phyloP scores from a whole-genome alignment of 2,113 vertebrate species.

The Eidolon helvum region DNA sequence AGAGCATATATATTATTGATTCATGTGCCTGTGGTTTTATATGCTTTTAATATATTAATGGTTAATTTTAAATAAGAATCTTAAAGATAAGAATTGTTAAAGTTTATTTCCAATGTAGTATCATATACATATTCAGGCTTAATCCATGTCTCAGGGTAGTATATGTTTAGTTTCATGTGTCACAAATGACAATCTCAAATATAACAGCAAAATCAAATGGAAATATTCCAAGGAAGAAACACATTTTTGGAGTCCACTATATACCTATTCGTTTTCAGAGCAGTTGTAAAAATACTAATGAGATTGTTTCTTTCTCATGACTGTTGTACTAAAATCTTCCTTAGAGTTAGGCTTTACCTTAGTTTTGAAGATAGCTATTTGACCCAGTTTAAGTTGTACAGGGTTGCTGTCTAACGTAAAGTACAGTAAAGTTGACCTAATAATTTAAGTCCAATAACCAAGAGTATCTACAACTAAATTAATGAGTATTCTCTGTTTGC shows the following conservation, averaged over 20 bases:
- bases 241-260: neutral
- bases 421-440: conserved; percentile 4
- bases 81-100: conserved; percentile 16
- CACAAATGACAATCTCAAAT: neutral
- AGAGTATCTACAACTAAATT: conserved; percentile 32
- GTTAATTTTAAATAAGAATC: conserved; percentile 40
- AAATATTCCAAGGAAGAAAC: conserved; percentile 22
- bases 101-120: neutral
- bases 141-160: neutral
- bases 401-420: conserved; percentile 20
- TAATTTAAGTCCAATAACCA: conserved; percentile 50
- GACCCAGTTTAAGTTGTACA: conserved; percentile 42
- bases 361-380: conserved; percentile 45
- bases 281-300: conserved; percentile 13
- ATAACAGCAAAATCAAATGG: neutral
- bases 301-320: neutral
- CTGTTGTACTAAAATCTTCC: neutral
- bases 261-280: conserved; percentile 5
- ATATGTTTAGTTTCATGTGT: conserved; percentile 29
- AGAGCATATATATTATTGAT: neutral
- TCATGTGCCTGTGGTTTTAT: conserved; percentile 26
- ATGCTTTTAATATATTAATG: conserved; percentile 30
- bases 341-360: conserved; percentile 3
- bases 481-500: conserved; percentile 11
- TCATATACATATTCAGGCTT: neutral